Conservation (phyloP, 2,888 invertebrate genomes). For the Agonopterix arenella region DNA sequence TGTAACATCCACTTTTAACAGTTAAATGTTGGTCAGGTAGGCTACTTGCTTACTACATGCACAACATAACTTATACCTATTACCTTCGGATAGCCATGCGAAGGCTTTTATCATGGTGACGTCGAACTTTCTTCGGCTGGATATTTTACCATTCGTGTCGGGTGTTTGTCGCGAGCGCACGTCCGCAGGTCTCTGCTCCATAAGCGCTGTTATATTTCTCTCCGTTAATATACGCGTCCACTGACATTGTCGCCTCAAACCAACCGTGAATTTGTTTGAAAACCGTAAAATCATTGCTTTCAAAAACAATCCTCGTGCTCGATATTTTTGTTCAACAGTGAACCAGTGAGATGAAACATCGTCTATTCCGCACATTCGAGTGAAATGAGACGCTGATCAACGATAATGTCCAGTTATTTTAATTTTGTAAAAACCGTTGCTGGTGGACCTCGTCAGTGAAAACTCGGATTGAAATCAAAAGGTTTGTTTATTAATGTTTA, state of each 20-base stretch:
- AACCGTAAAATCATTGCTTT: conserved; percentile 32
- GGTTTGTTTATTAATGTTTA: conserved; percentile 8
- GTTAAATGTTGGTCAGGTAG: neutral
- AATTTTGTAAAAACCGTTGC: conserved; percentile 25
- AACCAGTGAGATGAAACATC: conserved; percentile 28
- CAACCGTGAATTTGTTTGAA: conserved; percentile 51
- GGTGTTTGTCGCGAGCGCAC: conserved; percentile 51
- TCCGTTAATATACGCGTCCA: conserved; percentile 24
- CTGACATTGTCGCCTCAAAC: conserved; percentile 34
- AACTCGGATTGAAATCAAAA: conserved; percentile 3
- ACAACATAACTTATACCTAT: conserved; percentile 46
- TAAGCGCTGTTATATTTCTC: conserved; percentile 13
- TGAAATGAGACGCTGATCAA: conserved; percentile 48
- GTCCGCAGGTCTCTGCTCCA: conserved; percentile 22
- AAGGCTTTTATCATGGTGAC: conserved; percentile 58
- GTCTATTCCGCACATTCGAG: conserved; percentile 27
- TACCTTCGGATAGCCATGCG: conserved; percentile 50
- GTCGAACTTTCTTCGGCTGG: conserved; percentile 63
- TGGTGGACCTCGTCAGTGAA: conserved; percentile 28
- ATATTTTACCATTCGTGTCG: conserved; percentile 60
- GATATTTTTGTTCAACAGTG: conserved; percentile 35
- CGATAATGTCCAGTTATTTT: conserved; percentile 52
- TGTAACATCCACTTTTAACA: neutral
- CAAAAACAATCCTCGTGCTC: conserved; percentile 26
- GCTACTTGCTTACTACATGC: conserved; percentile 32